A percentile compares a stretch with the other conserved stretches of the same genome.
These are phyloP conservation scores for Maniola hyperantus DNA, from an alignment of 2,888 invertebrate genomes.

Conservation along the genomic window DNA sequence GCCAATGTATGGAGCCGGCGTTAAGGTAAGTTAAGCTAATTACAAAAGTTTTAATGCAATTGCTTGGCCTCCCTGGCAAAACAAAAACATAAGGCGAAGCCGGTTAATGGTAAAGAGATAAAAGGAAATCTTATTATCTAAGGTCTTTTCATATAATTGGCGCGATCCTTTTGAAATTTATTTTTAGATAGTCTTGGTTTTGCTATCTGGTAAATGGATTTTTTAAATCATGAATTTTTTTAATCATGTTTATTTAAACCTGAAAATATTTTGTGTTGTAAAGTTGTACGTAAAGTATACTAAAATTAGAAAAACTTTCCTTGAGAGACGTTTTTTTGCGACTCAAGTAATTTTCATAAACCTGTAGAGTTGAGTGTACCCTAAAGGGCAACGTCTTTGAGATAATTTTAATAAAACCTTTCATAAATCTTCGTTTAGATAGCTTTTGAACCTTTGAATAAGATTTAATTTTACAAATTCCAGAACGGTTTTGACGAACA, in stretches of 20 bases:
- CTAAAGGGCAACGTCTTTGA: slow-evolving; percentile 2
- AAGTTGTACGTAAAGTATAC: too few species aligned
- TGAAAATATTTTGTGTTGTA: too few species aligned
- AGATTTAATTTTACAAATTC: slow-evolving; percentile 1
- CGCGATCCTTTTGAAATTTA: not conserved
- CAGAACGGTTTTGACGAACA: not conserved
- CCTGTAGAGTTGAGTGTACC: not conserved
- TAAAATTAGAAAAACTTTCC: not conserved
- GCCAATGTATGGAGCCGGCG: too few species aligned
- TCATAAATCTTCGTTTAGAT: not conserved
- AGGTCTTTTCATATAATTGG: slow-evolving; percentile 10
- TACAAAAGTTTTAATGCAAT: slow-evolving; percentile 18
- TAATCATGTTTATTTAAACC: too few species aligned
- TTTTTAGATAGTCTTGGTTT: not conserved
- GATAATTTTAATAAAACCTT: slow-evolving; percentile 7
- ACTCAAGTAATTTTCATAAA: not conserved
- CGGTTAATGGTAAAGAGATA: slow-evolving; percentile 1
- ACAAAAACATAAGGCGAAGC: slow-evolving; percentile 15
- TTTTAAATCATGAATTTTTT: not conserved
- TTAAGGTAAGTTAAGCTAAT: slow-evolving; percentile 6
- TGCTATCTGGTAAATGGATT: too few species aligned
- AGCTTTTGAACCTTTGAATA: slow-evolving; percentile 8
- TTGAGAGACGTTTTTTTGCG: not conserved
- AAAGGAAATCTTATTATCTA: slow-evolving; percentile 8
- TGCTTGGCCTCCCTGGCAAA: slow-evolving; percentile 1